These are phyloP conservation scores for Araneus ventricosus DNA, from an alignment of 1,140 invertebrate species.

Conservation along the genomic window DNA sequence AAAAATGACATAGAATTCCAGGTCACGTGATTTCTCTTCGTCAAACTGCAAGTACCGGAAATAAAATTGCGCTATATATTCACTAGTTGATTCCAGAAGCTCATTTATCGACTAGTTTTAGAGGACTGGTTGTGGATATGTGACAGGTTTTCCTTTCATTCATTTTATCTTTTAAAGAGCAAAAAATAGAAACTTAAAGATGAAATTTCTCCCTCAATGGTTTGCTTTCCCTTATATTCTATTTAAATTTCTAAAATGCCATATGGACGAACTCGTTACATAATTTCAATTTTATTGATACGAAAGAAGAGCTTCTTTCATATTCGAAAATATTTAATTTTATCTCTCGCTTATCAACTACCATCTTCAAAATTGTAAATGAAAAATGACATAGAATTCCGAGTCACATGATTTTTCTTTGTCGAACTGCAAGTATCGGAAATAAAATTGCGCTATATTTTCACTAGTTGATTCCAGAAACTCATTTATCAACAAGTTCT, in stretches of 20 bases:
- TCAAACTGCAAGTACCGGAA: not conserved
- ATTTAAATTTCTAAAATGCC: no score
- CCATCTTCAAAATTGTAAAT: not conserved
- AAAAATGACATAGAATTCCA: not conserved
- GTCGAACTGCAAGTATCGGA: not conserved
- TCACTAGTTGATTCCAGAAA: not conserved
- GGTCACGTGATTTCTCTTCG: not conserved
- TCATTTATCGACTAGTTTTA: not conserved
- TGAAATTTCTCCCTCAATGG: no score
- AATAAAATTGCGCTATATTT: not conserved
- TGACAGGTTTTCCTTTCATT: not conserved
- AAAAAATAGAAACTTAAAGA: not conserved
- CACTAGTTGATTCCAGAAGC: not conserved
- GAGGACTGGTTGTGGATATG: not conserved
- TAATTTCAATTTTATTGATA: no score
- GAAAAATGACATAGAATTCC: not conserved
- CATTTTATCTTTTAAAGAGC: not conserved
- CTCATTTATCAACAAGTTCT: not conserved
- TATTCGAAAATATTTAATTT: no score
- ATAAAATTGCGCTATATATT: not conserved
- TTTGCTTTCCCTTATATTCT: no score
- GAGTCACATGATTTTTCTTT: not conserved
- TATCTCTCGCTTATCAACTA: not conserved
- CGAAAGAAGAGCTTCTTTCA: no score
- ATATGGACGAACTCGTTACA: no score